Conservation (phyloP, 2,888 invertebrate species). For the Ceraclea dissimilis region DNA sequence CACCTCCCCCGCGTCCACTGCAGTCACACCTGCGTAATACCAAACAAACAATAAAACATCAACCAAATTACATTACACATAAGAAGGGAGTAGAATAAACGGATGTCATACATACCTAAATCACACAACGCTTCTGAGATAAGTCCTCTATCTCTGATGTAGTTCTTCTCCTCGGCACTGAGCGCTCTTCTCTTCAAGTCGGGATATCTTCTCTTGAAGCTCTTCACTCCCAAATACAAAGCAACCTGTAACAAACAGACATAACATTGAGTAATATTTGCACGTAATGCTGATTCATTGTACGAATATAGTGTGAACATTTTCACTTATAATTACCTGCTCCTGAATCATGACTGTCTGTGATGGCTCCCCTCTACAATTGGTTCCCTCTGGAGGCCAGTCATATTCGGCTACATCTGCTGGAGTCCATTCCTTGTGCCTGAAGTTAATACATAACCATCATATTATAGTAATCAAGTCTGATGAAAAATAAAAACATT, state of each 20-base stretch:
- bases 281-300: no score
- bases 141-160: conserved; percentile 71
- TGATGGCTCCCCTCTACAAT: conserved; percentile 45
- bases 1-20: conserved; percentile 86
- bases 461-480: no score
- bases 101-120: conserved; percentile 51
- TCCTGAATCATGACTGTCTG: conserved; percentile 94
- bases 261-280: no score
- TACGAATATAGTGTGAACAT: no score
- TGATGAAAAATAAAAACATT: conserved; percentile 2
- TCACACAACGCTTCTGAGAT: conserved; percentile 90
- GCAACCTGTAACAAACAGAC: conserved; percentile 51
- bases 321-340: conserved; percentile 42
- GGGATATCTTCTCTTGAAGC: conserved; percentile 94
- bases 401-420: conserved; percentile 89
- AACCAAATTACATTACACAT: not conserved
- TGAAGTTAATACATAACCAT: conserved; percentile 14
- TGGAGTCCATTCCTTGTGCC: conserved; percentile 62
- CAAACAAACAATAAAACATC: not conserved
- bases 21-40: conserved; percentile 62
- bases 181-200: conserved; percentile 76
- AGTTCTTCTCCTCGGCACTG: conserved; percentile 87
- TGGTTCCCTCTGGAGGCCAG: conserved; percentile 61
- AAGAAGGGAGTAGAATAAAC: no score
- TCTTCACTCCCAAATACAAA: conserved; percentile 89